phyloP scores from a whole-genome alignment of 2,888 invertebrate species.

The Patella caerulea region DNA sequence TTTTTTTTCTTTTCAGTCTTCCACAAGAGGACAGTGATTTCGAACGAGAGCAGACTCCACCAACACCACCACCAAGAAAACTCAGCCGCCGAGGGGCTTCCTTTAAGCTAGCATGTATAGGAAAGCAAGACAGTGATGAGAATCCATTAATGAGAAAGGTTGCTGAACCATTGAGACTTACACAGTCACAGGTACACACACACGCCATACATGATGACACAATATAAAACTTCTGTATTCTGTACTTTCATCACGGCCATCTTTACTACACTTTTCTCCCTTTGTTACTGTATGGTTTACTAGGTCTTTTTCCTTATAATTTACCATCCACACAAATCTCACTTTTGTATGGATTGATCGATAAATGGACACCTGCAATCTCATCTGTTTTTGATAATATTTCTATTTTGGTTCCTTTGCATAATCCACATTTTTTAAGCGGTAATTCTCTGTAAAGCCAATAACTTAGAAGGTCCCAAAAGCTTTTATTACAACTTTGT shows the following conservation, averaged over 20 bases:
- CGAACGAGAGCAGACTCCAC: constrained; percentile 76
- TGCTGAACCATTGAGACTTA: constrained; percentile 80
- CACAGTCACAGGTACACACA: constrained; percentile 74
- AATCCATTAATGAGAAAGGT: constrained; percentile 75
- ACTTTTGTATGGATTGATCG: not conserved
- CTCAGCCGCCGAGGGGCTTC: constrained; percentile 67
- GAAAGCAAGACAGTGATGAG: constrained; percentile 72
- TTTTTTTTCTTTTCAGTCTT: constrained; percentile 52
- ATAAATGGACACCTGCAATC: too few relatives aligned
- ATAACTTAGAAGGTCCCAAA: not conserved
- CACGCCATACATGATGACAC: too few relatives aligned
- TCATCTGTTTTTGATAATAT: too few relatives aligned
- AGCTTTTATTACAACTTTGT: not conserved
- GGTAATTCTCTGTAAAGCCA: too few relatives aligned
- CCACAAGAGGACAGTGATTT: constrained; percentile 71
- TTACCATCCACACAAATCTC: not conserved
- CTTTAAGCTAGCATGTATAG: constrained; percentile 70
- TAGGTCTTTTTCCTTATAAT: too few relatives aligned
- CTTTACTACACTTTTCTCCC: too few relatives aligned
- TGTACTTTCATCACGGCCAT: too few relatives aligned
- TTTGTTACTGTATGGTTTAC: too few relatives aligned
- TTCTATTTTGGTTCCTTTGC: too few relatives aligned
- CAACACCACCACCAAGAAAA: constrained; percentile 67
- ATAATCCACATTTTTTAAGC: too few relatives aligned
- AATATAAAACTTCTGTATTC: too few relatives aligned